phyloP scores from a whole-genome alignment of 2,113 vertebrate genomes.

The Gymnorhina tibicen region DNA sequence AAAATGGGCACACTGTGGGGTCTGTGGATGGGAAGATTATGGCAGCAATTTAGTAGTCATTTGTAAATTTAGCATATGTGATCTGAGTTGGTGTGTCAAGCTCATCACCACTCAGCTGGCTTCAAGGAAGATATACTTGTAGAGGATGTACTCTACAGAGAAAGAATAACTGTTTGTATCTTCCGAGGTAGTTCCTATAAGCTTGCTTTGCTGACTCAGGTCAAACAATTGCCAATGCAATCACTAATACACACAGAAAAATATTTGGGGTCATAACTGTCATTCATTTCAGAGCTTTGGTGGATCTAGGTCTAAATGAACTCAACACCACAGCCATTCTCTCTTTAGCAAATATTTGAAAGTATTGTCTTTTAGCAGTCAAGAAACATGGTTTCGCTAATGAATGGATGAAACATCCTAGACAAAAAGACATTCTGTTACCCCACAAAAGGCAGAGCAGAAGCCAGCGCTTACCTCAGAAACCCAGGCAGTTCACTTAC shows the following conservation, averaged over 20 bases:
- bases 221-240: not conserved
- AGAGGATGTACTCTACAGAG: fast-evolving
- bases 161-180: not conserved
- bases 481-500: not conserved
- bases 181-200: not conserved
- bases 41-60: not conserved
- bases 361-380: not conserved
- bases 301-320: not conserved
- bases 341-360: not conserved
- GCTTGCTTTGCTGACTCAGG: not conserved
- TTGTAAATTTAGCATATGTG: not conserved
- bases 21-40: not conserved
- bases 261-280: not conserved
- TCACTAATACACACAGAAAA: not conserved
- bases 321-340: not conserved
- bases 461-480: not conserved
- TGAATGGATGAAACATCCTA: not conserved
- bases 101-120: not conserved
- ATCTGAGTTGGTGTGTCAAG: not conserved
- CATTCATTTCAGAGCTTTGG: not conserved
- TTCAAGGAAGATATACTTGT: not conserved
- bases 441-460: not conserved
- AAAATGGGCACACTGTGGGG: not conserved
- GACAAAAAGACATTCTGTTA: not conserved
- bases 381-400: not conserved